A percentile compares a stretch with the other conserved stretches of the same genome.
phyloP scores from a whole-genome alignment of 2,113 vertebrate genomes.

The Rhinolophus ferrumequinum region DNA sequence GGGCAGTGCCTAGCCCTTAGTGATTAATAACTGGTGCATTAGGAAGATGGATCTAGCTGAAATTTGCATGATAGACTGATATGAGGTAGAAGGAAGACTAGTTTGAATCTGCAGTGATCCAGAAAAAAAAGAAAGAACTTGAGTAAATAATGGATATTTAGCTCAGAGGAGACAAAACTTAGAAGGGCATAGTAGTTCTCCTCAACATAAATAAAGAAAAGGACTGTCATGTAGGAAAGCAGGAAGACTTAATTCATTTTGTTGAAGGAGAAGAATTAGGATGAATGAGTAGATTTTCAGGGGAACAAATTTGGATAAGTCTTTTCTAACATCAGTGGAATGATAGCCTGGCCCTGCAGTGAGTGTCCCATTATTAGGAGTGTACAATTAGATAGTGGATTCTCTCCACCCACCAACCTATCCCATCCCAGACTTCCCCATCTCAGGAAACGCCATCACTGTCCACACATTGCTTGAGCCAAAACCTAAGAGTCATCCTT shows the following conservation, averaged over 20 bases:
- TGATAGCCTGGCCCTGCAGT: not conserved
- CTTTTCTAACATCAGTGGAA: not conserved
- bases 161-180: slow-evolving; percentile 31
- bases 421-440: not conserved
- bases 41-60: not conserved
- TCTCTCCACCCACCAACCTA: not conserved
- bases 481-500: not conserved
- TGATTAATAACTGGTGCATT: not conserved
- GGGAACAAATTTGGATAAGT: not conserved
- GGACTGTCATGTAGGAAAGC: not conserved
- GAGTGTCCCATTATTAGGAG: not conserved
- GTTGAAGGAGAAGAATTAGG: not conserved
- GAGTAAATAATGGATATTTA: not conserved
- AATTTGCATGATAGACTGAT: not conserved
- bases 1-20: not conserved
- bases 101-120: not conserved
- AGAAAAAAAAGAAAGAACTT: slow-evolving; percentile 4
- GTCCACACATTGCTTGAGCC: not conserved
- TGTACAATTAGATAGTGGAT: not conserved
- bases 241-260: not conserved
- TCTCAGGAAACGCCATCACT: not conserved
- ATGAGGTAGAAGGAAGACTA: not conserved
- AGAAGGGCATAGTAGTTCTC: not conserved
- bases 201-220: not conserved
- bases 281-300: not conserved